Evolutionary conservation across 1,140 invertebrate species (phyloP).

Genomic region (Acyrthosiphon pisum): DNA sequence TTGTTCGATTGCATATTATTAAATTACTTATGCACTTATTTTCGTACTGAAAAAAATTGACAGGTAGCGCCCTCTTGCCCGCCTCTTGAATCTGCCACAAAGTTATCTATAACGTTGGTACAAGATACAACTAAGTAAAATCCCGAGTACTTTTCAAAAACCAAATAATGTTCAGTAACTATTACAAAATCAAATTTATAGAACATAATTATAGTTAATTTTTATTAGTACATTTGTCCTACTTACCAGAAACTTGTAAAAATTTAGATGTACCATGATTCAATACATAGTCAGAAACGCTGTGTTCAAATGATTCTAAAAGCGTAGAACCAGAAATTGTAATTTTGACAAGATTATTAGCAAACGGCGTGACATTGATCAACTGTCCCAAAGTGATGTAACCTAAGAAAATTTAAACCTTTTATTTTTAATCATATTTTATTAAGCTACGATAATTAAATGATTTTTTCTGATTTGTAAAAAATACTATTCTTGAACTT

Average conservation of each 20-base stretch:
- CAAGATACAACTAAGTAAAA: not conserved
- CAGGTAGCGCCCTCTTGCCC: no score
- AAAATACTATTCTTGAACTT: no score
- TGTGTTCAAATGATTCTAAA: constrained; percentile 58
- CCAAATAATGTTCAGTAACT: not conserved
- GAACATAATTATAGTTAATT: not conserved
- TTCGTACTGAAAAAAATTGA: not conserved
- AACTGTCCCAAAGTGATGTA: constrained; percentile 69
- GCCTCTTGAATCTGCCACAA: no score
- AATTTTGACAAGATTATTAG: constrained; percentile 66
- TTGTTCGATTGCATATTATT: no score
- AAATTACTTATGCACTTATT: not conserved
- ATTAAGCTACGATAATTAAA: no score
- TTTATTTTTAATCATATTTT: no score
- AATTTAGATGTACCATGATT: not conserved
- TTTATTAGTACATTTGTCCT: not conserved
- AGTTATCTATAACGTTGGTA: no score
- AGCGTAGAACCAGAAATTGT: constrained; percentile 64
- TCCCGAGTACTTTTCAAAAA: not conserved
- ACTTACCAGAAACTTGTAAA: constrained; percentile 56
- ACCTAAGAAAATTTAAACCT: constrained; percentile 61
- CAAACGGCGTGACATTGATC: constrained; percentile 68
- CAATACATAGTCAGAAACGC: constrained; percentile 55
- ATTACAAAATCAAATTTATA: not conserved
- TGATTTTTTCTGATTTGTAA: no score